Base-by-base conservation (phyloP, 2,888 invertebrate species). In the Mythimna impura region DNA sequence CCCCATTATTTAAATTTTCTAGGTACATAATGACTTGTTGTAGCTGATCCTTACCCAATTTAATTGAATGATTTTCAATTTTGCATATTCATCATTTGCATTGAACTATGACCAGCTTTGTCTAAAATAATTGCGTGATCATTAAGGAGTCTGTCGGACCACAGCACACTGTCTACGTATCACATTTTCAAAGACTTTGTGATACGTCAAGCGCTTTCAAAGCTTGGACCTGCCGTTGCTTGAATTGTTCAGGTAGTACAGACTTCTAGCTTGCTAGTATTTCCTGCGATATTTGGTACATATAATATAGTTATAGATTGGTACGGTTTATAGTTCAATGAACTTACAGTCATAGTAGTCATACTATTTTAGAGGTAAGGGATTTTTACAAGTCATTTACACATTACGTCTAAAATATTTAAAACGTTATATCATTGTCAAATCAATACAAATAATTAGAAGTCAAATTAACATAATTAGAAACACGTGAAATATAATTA, bases 101-200 rank as follows among this genome's bases (percentile, higher is more conserved):
- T 10, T 57, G 1, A 47, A 50, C 30, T 61, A 40, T 55, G 25
- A 20, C 10, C 6, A 40, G 58, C 7, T 61, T 25, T 20, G n/a
- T 14, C 36, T 65, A 61, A 64, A 67, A 73, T 77, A 66, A 73
- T 70, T 54, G 57, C 61, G 43, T 55, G 40, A 47, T 68, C 77
- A 55, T 61, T 70, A 78, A 25, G 70, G 63, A 54, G 60, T 63
- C 17, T 36, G 65, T 12, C 10, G 52, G 47, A 22, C 36, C 17
- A 52, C 47, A 69, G 81, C 71, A 75, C 73, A 67, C 71, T 0
- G 76, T 70, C 66, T 74, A 54, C 60, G 80, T 81, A 68, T 82
- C 77, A 68, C 75, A 70, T 82, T 81, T 77, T 70, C 78, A 81
- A 80, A 84, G 79, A 66, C 78, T 77, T 67, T 77, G 73, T 78